These are phyloP conservation scores for Loriculus beryllinus DNA, from an alignment of 2,797 vertebrate genomes.

Conservation along the genomic window DNA sequence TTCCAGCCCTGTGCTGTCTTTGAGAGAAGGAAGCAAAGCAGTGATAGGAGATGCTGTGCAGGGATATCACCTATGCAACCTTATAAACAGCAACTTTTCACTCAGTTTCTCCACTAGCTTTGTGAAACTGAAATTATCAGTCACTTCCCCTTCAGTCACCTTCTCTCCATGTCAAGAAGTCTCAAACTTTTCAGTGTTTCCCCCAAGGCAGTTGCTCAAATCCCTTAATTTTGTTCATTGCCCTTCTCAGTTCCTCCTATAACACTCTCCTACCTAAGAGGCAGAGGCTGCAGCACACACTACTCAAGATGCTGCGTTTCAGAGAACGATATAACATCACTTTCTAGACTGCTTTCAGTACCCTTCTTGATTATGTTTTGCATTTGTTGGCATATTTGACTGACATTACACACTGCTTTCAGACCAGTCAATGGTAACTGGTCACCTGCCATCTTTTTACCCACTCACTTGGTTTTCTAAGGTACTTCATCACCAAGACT, in stretches of 20 bases:
- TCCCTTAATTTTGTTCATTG: background rate
- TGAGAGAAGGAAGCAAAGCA: background rate
- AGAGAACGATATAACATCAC: background rate
- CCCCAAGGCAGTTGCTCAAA: background rate
- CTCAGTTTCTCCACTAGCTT: background rate
- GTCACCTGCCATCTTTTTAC: background rate
- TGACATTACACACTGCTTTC: background rate
- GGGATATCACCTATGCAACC: accelerated
- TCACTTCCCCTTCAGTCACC: background rate
- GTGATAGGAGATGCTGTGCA: background rate
- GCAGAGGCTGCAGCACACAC: background rate
- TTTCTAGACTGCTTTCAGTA: background rate
- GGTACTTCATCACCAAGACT: background rate
- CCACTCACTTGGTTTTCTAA: background rate
- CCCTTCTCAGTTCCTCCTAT: background rate
- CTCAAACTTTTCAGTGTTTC: background rate
- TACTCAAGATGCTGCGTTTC: background rate
- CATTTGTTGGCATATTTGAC: background rate
- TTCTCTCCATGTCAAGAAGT: background rate
- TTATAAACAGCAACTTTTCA: background rate
- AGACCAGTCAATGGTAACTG: background rate
- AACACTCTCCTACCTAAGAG: background rate
- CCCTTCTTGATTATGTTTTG: background rate
- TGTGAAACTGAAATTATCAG: background rate
- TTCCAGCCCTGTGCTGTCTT: background rate